Conservation (phyloP, 2,888 invertebrate species). For the Morpho achilles region DNA sequence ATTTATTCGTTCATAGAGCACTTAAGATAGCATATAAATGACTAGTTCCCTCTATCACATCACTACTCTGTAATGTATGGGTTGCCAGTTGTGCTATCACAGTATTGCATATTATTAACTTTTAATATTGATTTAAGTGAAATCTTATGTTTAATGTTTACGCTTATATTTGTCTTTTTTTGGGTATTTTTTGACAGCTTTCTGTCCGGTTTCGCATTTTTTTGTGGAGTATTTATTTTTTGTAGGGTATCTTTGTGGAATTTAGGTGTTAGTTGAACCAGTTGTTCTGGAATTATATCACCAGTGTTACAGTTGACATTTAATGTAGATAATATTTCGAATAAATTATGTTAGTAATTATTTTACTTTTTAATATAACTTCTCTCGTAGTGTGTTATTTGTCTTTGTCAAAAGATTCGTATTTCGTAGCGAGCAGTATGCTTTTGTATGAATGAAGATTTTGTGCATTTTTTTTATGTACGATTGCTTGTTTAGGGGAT, state of each 20-base stretch:
- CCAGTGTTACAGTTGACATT: background rate
- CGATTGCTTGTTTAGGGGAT: no score
- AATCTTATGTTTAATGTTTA: slow-evolving; percentile 30
- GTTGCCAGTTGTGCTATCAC: slow-evolving; percentile 9
- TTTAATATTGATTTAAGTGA: slow-evolving; percentile 23
- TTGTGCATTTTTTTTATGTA: no score
- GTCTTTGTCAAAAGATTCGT: no score
- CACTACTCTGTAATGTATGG: slow-evolving; percentile 4
- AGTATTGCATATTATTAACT: slow-evolving; percentile 5
- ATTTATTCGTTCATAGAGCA: no score
- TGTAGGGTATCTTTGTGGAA: background rate
- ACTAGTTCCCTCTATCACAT: background rate
- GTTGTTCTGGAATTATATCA: background rate
- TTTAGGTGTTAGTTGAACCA: background rate
- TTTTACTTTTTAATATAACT: background rate
- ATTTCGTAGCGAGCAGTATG: no score
- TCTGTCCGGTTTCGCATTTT: background rate
- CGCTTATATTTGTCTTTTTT: slow-evolving; percentile 22
- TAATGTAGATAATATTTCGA: background rate
- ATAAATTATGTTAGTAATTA: background rate
- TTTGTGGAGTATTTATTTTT: background rate
- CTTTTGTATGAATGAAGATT: no score
- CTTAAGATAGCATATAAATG: no score
- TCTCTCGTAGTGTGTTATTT: background rate
- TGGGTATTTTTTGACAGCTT: background rate